Base-by-base conservation (phyloP, 2,113 vertebrate species). In the Reinhardtius hippoglossoides region DNA sequence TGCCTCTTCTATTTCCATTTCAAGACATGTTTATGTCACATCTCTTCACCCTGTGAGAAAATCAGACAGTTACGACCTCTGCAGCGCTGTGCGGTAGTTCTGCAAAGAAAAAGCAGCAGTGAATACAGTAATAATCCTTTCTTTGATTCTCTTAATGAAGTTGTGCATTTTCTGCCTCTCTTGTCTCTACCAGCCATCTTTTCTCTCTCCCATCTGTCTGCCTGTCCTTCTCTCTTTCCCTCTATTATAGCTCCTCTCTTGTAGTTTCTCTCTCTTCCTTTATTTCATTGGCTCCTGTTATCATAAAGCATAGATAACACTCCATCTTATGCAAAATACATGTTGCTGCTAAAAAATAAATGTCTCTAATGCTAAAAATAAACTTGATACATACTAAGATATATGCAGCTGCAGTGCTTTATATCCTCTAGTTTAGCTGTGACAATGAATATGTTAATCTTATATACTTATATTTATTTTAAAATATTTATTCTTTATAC, bases 311-410 rank as follows among this genome's bases (percentile, higher is more conserved):
- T 27, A 78, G 78, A 80, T 59, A 77, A 79, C 67, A 65, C 71
- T 56, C 50, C 23, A 67, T 75, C 75, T 75, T 72, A 70, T 84
- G 75, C 70, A 87, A 85, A 90, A 89, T 74, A 50, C 78, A 87
- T 78, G 68, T 31, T 74, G 55, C 81, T 76, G 75, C 69, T 74
- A 64, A 87, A 85, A 62, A 74, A 84, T 52, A 76, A 73, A 74
- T 26, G 74, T 79, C 67, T 69, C 14, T 66, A 42, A 26, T 58
- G 78, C 82, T 88, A 89, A 88, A 88, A 89, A 87, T 85, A 87
- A n/a, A 88, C 75, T 48, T 50, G 76, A 82, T 85, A 85, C 72
- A 88, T 86, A 86, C 77, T 87, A 76, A 78, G 65, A 57, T 9
- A 40, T 40, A 42, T 42, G 40, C 9, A 66, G 46, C 65, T 75